Conservation (phyloP, 2,113 vertebrate species). For the Cyanoramphus novaezelandiae region DNA sequence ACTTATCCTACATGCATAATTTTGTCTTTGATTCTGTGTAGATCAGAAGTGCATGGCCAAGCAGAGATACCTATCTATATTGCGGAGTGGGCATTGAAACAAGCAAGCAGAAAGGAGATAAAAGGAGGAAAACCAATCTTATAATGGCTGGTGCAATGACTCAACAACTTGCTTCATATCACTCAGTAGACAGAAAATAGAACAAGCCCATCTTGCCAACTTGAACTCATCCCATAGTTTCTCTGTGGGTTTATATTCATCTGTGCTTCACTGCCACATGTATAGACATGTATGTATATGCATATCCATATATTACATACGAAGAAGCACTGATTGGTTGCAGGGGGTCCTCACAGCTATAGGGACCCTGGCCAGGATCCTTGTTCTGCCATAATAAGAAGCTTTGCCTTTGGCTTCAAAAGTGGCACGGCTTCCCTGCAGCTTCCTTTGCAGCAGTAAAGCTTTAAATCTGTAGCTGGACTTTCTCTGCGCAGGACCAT, state of each 20-base stretch:
- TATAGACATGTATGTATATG: rapidly evolving
- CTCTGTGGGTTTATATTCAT: background rate
- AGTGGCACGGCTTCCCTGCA: background rate
- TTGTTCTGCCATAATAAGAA: rapidly evolving
- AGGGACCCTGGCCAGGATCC: background rate
- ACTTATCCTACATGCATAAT: slow-evolving; percentile 6
- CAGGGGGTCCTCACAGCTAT: rapidly evolving
- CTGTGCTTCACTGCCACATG: background rate
- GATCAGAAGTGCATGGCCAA: slow-evolving; percentile 9
- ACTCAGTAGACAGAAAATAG: background rate
- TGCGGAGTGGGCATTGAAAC: background rate
- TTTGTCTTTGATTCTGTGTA: slow-evolving; percentile 32
- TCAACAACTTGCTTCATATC: background rate
- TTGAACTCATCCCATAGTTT: background rate
- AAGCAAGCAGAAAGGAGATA: background rate
- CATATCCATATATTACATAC: rapidly evolving
- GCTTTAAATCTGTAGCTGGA: background rate
- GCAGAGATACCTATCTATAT: background rate
- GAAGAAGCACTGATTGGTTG: rapidly evolving
- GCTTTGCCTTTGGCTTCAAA: background rate
- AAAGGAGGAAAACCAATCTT: background rate
- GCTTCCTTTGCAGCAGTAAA: background rate
- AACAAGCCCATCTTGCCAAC: background rate
- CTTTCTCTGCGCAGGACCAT: background rate
- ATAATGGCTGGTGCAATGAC: background rate